Evolutionary conservation across 2,113 vertebrate genomes (phyloP).

Genomic region (Cebidichthys violaceus): DNA sequence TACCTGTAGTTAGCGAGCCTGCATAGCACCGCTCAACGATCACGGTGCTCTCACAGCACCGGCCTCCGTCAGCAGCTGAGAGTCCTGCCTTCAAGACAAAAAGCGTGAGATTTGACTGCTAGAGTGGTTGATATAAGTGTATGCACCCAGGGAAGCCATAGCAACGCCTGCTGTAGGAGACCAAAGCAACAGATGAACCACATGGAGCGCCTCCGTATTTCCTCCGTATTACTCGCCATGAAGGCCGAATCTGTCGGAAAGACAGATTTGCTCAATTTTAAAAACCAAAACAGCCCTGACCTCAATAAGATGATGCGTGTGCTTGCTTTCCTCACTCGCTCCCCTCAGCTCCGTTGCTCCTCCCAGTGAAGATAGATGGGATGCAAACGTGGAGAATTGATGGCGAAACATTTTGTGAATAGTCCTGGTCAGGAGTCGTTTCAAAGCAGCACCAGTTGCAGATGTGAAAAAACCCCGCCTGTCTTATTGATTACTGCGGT

Average conservation of each 20-base stretch:
- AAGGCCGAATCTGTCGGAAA: not conserved
- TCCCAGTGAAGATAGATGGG: not conserved
- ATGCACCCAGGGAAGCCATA: not conserved
- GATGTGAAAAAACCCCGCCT: too few species aligned
- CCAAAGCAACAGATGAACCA: not conserved
- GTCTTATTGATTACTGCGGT: too few species aligned
- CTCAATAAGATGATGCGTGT: not conserved
- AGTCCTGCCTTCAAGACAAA: not conserved
- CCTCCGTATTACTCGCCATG: not conserved
- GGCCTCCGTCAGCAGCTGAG: constrained; percentile 16
- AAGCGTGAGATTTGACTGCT: not conserved
- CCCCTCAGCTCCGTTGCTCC: not conserved
- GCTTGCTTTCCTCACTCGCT: not conserved
- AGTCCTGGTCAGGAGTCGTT: not conserved
- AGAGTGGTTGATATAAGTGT: not conserved
- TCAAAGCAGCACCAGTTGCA: too few species aligned
- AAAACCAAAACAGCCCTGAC: not conserved
- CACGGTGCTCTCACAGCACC: not conserved
- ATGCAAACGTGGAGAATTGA: not conserved
- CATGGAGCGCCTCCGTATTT: not conserved
- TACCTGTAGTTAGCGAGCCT: not conserved
- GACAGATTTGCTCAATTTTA: not conserved
- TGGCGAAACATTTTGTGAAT: not conserved
- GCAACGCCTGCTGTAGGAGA: not conserved
- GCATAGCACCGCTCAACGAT: constrained; percentile 5